A percentile compares a stretch with the other conserved stretches of the same genome.
phyloP scores from a whole-genome alignment of 1,140 invertebrate species.

The Condylostylus longicornis region DNA sequence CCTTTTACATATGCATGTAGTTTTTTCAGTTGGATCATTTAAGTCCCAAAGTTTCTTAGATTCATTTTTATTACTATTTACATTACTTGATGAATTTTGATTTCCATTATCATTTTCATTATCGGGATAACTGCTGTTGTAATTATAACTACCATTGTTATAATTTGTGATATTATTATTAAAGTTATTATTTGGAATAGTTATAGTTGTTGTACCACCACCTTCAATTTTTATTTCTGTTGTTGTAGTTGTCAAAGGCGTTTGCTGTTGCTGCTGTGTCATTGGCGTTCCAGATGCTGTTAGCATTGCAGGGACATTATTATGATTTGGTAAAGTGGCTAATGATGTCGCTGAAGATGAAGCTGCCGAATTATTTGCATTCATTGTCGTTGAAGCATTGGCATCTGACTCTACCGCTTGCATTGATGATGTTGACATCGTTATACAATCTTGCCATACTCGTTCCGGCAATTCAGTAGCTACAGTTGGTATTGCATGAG shows the following conservation, averaged over 20 bases:
- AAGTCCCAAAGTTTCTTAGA: conserved; percentile 54
- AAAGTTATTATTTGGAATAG: too few relatives aligned
- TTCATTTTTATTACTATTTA: conserved; percentile 9
- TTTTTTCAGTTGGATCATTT: conserved; percentile 66
- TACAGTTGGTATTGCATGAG: conserved; percentile 32
- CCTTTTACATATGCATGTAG: conserved; percentile 64
- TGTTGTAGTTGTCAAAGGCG: background rate
- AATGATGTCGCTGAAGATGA: conserved; percentile 7
- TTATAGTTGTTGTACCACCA: too few relatives aligned
- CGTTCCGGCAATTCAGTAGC: conserved; percentile 52
- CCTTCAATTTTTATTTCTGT: background rate
- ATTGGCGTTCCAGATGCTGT: conserved; percentile 1
- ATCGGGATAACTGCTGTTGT: background rate
- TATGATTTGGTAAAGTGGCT: background rate
- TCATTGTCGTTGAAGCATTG: conserved; percentile 11
- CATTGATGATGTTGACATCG: conserved; percentile 23
- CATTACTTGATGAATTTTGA: background rate
- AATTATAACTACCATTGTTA: background rate
- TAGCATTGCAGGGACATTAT: background rate
- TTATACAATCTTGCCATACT: conserved; percentile 59
- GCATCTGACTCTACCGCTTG: conserved; percentile 11
- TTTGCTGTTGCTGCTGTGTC: background rate
- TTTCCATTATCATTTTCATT: conserved; percentile 3
- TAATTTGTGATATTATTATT: too few relatives aligned
- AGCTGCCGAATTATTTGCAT: conserved; percentile 7